phyloP scores from a whole-genome alignment of 2,113 vertebrate species.

The Meleagris gallopavo region DNA sequence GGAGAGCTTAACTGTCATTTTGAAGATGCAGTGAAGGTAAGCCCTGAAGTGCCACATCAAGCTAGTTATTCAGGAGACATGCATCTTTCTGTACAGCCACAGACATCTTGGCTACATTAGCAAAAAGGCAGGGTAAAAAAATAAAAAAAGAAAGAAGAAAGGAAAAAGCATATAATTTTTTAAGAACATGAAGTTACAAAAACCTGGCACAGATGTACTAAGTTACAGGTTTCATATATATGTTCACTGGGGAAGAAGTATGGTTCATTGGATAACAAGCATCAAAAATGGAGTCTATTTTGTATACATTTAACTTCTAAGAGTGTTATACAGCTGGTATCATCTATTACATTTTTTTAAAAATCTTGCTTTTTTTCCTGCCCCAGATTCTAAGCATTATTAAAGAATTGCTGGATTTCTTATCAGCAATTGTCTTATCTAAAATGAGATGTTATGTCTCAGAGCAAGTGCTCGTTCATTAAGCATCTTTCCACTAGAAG shows the following conservation, averaged over 20 bases:
- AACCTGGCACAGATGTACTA: not conserved
- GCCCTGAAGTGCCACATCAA: conserved; percentile 47
- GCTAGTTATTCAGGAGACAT: conserved; percentile 35
- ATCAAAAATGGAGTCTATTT: not conserved
- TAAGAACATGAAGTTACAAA: not conserved
- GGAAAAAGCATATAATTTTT: not conserved
- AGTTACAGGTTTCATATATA: not conserved
- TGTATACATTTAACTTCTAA: not conserved
- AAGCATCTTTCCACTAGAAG: not conserved
- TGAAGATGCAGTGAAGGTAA: conserved; percentile 34
- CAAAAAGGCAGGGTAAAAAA: not conserved
- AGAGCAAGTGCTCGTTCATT: not conserved
- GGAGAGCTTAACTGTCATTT: conserved; percentile 22
- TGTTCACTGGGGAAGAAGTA: not conserved
- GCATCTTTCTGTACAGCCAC: conserved; percentile 9
- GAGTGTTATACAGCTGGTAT: not conserved
- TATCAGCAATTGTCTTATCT: not conserved
- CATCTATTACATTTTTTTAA: not conserved
- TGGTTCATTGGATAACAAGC: not conserved
- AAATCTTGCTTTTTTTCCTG: not conserved
- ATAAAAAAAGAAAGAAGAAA: not conserved
- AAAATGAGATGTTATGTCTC: not conserved
- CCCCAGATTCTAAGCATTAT: not conserved
- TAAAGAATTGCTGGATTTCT: not conserved
- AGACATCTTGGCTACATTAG: conserved; percentile 42